Conservation (phyloP, 2,797 vertebrate species). For the Brotula barbata region DNA sequence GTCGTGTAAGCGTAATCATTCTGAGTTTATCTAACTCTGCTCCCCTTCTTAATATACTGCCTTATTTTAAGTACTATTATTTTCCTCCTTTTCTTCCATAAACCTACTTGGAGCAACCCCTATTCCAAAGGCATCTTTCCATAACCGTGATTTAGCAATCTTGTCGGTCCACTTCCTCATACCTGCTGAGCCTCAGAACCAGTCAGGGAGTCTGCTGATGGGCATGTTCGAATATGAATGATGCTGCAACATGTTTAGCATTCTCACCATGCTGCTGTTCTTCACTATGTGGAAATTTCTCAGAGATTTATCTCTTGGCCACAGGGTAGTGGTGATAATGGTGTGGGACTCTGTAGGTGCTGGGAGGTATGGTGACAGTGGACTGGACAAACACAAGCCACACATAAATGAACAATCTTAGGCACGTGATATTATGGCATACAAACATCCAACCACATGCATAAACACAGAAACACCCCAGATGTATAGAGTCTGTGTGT, state of each 20-base stretch:
- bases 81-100: conserved; percentile 14
- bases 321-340: neutral
- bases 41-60: neutral
- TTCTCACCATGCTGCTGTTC: conserved; percentile 49
- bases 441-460: neutral
- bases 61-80: neutral
- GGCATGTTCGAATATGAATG: conserved; percentile 69
- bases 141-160: conserved; percentile 27
- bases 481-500: neutral
- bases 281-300: conserved; percentile 48
- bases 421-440: neutral
- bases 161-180: conserved; percentile 64
- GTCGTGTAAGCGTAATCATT: no score
- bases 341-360: neutral
- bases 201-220: conserved; percentile 41
- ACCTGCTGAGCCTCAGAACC: conserved; percentile 56
- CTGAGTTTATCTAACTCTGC: no score
- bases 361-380: conserved; percentile 4
- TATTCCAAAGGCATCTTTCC: conserved; percentile 52
- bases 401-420: conserved; percentile 8
- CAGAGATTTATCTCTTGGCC: conserved; percentile 40
- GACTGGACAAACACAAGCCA: conserved; percentile 3
- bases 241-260: conserved; percentile 69
- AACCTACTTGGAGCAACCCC: conserved; percentile 19
- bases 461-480: neutral